Conservation (phyloP, 1,140 invertebrate species). For the Saccostrea glomerata region DNA sequence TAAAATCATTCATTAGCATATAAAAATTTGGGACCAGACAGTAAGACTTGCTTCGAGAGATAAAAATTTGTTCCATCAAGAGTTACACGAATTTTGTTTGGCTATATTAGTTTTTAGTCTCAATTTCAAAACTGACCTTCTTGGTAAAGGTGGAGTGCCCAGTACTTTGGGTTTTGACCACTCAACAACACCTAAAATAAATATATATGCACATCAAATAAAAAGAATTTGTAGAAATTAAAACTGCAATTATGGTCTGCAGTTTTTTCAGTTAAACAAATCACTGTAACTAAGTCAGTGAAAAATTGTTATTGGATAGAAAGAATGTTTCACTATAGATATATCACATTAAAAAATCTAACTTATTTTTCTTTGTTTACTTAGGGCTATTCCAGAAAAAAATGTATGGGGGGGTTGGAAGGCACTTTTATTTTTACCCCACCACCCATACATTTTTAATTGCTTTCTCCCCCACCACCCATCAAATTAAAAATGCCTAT, state of each 20-base stretch:
- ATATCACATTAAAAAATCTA: neutral
- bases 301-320: too few relatives aligned
- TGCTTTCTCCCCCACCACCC: too few relatives aligned
- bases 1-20: too few relatives aligned
- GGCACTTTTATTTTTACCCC: too few relatives aligned
- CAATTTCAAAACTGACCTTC: constrained; percentile 68
- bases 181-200: constrained; percentile 73
- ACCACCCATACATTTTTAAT: too few relatives aligned
- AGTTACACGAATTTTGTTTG: neutral
- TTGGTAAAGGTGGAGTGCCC: constrained; percentile 74
- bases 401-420: too few relatives aligned
- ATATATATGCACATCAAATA: neutral
- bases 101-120: neutral
- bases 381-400: too few relatives aligned
- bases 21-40: too few relatives aligned
- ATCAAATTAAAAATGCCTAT: too few relatives aligned
- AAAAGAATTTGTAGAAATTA: neutral
- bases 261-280: neutral
- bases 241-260: neutral
- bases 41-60: too few relatives aligned
- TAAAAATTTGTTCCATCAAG: too few relatives aligned
- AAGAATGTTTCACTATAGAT: neutral
- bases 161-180: constrained; percentile 73
- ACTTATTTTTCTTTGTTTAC: neutral
- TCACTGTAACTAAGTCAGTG: neutral